Evolutionary conservation across 92 coral and sea anemone species (phyloP), one percentile per base, ranked within the genome.

Genomic region (Isaurus tuberculatus): DNA sequence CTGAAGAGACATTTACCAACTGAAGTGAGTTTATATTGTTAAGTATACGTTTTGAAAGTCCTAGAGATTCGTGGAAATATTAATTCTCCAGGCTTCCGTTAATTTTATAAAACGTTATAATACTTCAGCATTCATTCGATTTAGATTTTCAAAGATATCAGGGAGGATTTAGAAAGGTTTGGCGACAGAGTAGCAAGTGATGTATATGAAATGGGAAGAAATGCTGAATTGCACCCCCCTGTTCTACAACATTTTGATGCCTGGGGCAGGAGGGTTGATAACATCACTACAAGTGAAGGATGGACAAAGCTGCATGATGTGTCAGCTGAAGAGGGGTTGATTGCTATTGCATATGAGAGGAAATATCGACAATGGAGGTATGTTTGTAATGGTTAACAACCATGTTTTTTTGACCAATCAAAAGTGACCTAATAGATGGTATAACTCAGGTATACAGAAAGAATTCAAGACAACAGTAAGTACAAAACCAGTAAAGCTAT

Each of bases 361-460:
- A 92, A 84, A 61, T 90, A 90, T 79, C 75, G 75, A 23, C 91
- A 94, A 49, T 92, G 97, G 98, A 94, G 98, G 98, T 94, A 88
- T 5, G 44, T 65, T 3, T 1, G 46, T 40, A 13, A 7, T 1
- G 2, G 28, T 29, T n/a, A 11, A n/a, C 19, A 9, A 11, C 8
- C 7, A n/a, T 22, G 8, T 5, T n/a, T 63, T 63, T 17, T 22
- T 22, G 29, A 27, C 11, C 69, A 25, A 16, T 63, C 27, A 26
- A 25, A 5, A 8, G 19, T n/a, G 22, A 23, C 8, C 70, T 2
- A 64, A 40, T 40, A 40, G 5, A 11, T 40, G 5, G 0, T 40
- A 40, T 40, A 40, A 8, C 19, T 48, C n/a, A n/a, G n/a, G n/a
- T n/a, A n/a, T n/a, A n/a, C n/a, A n/a, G n/a, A n/a, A n/a, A n/a